Conservation (phyloP, 2,888 invertebrate genomes). For the Xylota sylvarum region DNA sequence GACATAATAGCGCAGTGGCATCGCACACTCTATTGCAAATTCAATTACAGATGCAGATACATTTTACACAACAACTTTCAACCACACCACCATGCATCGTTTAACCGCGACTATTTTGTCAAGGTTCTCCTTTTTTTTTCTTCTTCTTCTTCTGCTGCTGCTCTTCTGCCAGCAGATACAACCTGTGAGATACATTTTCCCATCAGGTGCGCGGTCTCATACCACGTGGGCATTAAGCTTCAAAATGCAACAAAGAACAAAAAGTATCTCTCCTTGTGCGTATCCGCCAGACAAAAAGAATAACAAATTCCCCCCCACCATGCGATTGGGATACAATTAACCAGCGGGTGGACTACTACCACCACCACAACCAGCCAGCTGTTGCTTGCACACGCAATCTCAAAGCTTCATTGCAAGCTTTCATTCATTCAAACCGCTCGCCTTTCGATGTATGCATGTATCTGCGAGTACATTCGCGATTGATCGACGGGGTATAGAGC, state of each 20-base stretch:
- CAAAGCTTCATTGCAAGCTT: conserved; percentile 69
- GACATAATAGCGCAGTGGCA: conserved; percentile 40
- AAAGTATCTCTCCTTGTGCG: conserved; percentile 62
- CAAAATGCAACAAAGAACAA: conserved; percentile 31
- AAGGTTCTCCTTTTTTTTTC: conserved; percentile 64
- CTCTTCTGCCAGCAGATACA: neutral
- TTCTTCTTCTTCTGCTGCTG: conserved; percentile 29
- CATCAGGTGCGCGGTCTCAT: conserved; percentile 33
- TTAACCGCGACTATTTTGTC: conserved; percentile 25
- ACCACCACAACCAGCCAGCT: conserved; percentile 28
- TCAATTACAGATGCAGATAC: conserved; percentile 42
- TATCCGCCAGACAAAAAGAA: conserved; percentile 56
- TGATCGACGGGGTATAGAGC: conserved; percentile 39
- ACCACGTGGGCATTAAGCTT: conserved; percentile 65
- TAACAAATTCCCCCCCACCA: conserved; percentile 36
- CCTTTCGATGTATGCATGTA: conserved; percentile 43
- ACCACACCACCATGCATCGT: conserved; percentile 4
- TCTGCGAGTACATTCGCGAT: conserved; percentile 30
- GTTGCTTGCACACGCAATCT: conserved; percentile 64
- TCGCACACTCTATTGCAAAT: conserved; percentile 39
- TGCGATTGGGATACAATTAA: conserved; percentile 8
- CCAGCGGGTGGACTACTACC: conserved; percentile 37
- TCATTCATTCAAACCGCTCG: conserved; percentile 65
- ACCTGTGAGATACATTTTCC: conserved; percentile 17
- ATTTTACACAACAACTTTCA: conserved; percentile 28